Evolutionary conservation across 2,888 invertebrate species (phyloP), one percentile per base, ranked within the genome.

Genomic region (Eueremaeus valkanovi): DNA sequence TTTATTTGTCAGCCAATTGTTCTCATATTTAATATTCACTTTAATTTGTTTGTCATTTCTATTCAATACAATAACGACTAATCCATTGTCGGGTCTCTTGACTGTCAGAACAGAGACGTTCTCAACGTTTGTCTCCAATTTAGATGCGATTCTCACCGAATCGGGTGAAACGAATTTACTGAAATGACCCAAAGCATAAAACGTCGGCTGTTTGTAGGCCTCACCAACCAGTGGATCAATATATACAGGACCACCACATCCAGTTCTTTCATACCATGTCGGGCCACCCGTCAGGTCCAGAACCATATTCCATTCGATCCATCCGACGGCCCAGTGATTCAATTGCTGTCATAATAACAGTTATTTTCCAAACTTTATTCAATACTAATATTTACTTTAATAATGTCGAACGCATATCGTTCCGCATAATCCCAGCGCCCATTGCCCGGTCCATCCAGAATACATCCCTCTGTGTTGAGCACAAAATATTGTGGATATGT

Each of bases 241-340:
- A 76, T 90, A 85, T 73, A 95, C 89, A 0, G 93, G 88, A 0
- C 93, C 86, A 83, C 70, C 70, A 70, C 27, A 70, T 9, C 70
- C 70, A 1, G 1, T 0, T 3, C n/a, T 18, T 5, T 16, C n/a
- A 70, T 88, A 88, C 88, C 90, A 92, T 81, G 89, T 92, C 0
- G 95, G 95, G 0, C 93, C 93, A 24, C 94, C 94, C 0, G 81
- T 78, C 75, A 86, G 83, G 82, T 92, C 86, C 27, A 95, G 83
- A 24, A 89, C 90, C 73, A 95, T 84, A 83, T 95, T 96, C 94
- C 94, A 95, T 83, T 95, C 94, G 0, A 92, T 86, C 93, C 94
- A 95, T 1, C 92, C 93, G 27, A 87, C 86, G 0, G 90, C 89
- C 84, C 88, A 90, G 82, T 92, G 5, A 45, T 74, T 74, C 27